Conservation (phyloP, 1,140 invertebrate genomes). For the Phthorimaea operculella region DNA sequence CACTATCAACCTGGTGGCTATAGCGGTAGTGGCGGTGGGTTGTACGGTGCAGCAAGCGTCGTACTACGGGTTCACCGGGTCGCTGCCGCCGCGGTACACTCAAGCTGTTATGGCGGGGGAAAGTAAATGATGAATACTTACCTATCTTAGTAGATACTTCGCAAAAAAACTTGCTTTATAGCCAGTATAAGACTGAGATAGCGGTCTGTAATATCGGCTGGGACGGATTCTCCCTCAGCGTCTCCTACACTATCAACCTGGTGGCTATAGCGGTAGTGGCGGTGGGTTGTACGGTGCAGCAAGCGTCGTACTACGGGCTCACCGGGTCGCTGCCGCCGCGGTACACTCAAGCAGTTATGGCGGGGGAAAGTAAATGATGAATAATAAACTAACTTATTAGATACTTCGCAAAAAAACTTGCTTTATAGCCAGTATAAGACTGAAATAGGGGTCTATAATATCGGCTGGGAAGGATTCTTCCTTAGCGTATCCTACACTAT, state of each 20-base stretch:
- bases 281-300: conserved; percentile 91
- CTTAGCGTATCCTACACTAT: conserved; percentile 77
- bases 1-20: conserved; percentile 83
- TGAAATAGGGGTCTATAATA: conserved; percentile 85
- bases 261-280: conserved; percentile 86
- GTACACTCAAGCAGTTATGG: conserved; percentile 94
- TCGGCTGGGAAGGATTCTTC: conserved; percentile 84
- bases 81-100: conserved; percentile 89
- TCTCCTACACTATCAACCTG: conserved; percentile 84
- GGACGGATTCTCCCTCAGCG: conserved; percentile 76
- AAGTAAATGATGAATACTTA: conserved; percentile 81
- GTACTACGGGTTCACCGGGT: conserved; percentile 94
- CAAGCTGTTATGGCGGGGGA: conserved; percentile 96
- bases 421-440: too few species aligned
- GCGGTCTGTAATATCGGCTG: conserved; percentile 87
- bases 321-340: conserved; percentile 90
- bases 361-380: conserved; percentile 88
- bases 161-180: too few species aligned
- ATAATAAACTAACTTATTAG: too few species aligned
- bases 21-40: conserved; percentile 86
- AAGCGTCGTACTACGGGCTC: conserved; percentile 94
- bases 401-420: too few species aligned
- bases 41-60: conserved; percentile 94
- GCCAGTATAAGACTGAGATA: too few species aligned
- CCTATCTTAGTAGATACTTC: too few species aligned